These are phyloP conservation scores for Hirundo rustica DNA, from an alignment of 2,797 vertebrate species.

Conservation along the genomic window DNA sequence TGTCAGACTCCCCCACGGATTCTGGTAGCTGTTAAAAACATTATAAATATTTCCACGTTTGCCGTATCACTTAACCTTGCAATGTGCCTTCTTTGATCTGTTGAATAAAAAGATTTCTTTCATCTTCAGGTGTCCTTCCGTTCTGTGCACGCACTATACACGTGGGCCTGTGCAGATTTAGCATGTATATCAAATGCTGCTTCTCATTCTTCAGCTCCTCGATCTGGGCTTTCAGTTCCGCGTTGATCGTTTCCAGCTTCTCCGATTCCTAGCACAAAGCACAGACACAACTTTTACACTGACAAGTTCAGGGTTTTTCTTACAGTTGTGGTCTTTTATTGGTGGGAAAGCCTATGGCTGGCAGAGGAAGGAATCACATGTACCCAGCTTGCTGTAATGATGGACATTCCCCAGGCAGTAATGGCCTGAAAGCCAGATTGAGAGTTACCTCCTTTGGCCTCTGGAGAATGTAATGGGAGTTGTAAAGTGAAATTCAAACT, in stretches of 20 bases:
- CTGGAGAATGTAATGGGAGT: not conserved
- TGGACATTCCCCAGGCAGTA: not conserved
- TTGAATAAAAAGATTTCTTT: slow-evolving; percentile 94
- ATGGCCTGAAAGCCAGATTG: not conserved
- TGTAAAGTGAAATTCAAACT: not conserved
- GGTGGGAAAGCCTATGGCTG: not conserved
- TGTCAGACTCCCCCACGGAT: slow-evolving; percentile 65
- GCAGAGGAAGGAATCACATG: not conserved
- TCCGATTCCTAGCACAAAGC: slow-evolving; percentile 87
- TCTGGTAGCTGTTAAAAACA: slow-evolving; percentile 60
- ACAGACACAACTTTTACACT: not conserved
- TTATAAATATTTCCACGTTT: slow-evolving; percentile 41
- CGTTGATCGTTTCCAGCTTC: slow-evolving; percentile 93
- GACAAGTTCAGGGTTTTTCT: not conserved
- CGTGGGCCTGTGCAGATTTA: slow-evolving; percentile 95
- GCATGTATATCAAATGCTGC: slow-evolving; percentile 98
- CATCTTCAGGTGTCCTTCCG: slow-evolving; percentile 94
- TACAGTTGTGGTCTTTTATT: not conserved
- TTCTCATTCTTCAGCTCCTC: slow-evolving; percentile 96
- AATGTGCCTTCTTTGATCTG: slow-evolving; percentile 92
- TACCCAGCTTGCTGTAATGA: not conserved
- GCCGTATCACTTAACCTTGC: slow-evolving; percentile 77
- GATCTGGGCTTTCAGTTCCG: slow-evolving; percentile 93
- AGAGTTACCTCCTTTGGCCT: not conserved
- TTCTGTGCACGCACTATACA: slow-evolving; percentile 96